A percentile compares a stretch with the other conserved stretches of the same genome.
phyloP scores from a whole-genome alignment of 2,113 vertebrate species.

The Parus major region DNA sequence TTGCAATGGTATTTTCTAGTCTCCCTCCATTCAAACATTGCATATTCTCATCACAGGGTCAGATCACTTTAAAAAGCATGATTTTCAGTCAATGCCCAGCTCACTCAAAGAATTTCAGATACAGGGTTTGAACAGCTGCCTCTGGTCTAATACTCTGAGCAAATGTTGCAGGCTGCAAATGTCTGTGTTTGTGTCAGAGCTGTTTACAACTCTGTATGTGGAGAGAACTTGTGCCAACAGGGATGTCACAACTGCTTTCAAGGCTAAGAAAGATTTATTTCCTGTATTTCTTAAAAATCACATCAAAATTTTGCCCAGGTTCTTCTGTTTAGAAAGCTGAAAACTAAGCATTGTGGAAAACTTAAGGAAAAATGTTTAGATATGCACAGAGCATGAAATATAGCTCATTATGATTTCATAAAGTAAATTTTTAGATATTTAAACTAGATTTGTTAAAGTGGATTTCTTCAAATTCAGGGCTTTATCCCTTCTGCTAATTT shows the following conservation, averaged over 20 bases:
- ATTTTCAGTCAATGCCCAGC: neutral
- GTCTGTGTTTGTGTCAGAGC: neutral
- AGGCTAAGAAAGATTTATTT: neutral
- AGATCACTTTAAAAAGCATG: neutral
- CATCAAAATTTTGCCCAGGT: neutral
- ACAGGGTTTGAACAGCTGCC: neutral
- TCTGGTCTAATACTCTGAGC: neutral
- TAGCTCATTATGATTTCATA: neutral
- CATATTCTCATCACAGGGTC: neutral
- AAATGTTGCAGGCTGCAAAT: neutral
- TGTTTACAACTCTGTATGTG: neutral
- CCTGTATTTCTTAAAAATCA: neutral
- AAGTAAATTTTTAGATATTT: neutral
- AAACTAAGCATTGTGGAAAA: neutral
- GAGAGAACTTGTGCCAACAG: neutral
- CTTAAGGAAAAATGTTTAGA: neutral
- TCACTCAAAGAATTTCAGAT: neutral
- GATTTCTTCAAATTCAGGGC: neutral
- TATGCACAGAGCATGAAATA: neutral
- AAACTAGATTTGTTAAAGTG: neutral
- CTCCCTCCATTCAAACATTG: neutral
- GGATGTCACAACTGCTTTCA: neutral
- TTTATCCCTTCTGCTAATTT: neutral
- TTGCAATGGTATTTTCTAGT: neutral
- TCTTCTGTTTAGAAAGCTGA: neutral